Conservation (phyloP, 1,140 invertebrate genomes). For the Platyura marginata region DNA sequence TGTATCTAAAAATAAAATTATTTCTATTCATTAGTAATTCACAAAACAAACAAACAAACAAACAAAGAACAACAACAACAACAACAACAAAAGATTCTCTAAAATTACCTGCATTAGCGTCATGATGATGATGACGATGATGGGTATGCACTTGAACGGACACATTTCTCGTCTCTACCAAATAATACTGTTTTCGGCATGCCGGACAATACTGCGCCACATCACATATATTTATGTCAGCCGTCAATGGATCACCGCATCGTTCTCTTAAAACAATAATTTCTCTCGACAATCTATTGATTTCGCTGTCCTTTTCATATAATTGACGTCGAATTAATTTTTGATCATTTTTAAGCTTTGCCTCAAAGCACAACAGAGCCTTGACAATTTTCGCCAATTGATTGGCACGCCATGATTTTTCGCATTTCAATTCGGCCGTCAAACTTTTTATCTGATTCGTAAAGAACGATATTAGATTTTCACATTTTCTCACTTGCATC, state of each 20-base stretch:
- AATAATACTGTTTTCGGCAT: constrained; percentile 21
- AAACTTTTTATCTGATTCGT: constrained; percentile 19
- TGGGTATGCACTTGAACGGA: constrained; percentile 20
- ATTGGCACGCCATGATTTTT: constrained; percentile 34
- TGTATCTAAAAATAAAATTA: background rate
- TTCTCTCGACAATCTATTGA: constrained; percentile 23
- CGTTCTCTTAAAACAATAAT: constrained; percentile 16
- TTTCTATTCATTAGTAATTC: background rate
- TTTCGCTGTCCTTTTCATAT: constrained; percentile 41
- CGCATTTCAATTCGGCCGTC: constrained; percentile 20
- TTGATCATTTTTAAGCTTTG: constrained; percentile 43
- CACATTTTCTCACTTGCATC: constrained; percentile 10
- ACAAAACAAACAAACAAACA: too few relatives aligned
- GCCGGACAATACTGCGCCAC: constrained; percentile 20
- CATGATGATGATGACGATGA: constrained; percentile 8
- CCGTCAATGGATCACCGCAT: background rate
- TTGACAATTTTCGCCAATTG: constrained; percentile 41
- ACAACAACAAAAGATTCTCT: too few relatives aligned
- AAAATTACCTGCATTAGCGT: background rate
- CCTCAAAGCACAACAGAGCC: constrained; percentile 41
- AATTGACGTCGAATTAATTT: constrained; percentile 41
- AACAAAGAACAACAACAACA: too few relatives aligned
- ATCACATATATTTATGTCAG: constrained; percentile 12
- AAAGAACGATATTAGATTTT: constrained; percentile 17
- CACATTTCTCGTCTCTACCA: constrained; percentile 13